Evolutionary conservation across 2,888 invertebrate genomes (phyloP).

Genomic region (Dysmachus trigonus): DNA sequence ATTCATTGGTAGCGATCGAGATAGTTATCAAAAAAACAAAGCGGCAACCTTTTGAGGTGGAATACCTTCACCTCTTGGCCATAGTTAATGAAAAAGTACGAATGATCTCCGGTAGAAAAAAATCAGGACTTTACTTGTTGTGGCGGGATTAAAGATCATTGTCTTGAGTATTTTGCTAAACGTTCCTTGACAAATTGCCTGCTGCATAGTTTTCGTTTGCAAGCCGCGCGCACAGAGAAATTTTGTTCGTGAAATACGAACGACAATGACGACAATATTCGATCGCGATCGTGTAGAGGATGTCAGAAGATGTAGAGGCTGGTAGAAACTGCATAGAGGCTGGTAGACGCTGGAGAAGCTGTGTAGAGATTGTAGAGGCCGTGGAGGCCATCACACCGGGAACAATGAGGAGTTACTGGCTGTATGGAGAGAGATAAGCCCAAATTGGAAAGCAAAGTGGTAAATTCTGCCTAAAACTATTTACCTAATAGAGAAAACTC

Average conservation of each 20-base stretch:
- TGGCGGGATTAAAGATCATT: not conserved
- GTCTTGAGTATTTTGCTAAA: not conserved
- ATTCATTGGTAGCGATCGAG: not conserved
- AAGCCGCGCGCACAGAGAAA: not conserved
- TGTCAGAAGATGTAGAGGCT: not conserved
- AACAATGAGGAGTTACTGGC: not conserved
- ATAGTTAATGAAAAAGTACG: not conserved
- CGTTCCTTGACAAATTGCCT: conserved; percentile 7
- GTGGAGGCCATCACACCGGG: not conserved
- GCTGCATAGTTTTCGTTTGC: not conserved
- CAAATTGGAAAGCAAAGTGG: conserved; percentile 18
- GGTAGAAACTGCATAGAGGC: not conserved
- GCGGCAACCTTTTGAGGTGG: conserved; percentile 4
- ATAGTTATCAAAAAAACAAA: conserved; percentile 5
- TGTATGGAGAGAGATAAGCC: not conserved
- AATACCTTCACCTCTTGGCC: not conserved
- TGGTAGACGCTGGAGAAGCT: not conserved
- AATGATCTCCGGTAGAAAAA: not conserved
- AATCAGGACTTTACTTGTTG: not conserved
- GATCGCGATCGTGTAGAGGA: not conserved
- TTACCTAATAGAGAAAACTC: conserved; percentile 28
- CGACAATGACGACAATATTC: not conserved
- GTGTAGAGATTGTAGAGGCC: not conserved
- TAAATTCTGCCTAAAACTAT: conserved; percentile 29
- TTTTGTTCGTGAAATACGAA: not conserved